Base-by-base conservation (phyloP, 2,113 vertebrate species). In the Numenius arquata region DNA sequence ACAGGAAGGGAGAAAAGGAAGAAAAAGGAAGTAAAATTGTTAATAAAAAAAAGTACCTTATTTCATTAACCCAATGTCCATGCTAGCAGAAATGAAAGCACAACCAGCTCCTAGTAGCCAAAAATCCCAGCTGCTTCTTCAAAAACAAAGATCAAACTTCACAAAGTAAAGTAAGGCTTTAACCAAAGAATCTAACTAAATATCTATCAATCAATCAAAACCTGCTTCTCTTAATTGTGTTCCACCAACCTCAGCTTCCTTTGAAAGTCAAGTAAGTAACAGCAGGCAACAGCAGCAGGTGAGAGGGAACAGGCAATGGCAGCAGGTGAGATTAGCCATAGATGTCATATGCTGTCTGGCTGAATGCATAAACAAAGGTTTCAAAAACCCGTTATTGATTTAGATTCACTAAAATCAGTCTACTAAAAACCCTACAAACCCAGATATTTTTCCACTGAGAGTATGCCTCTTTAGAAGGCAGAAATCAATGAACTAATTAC, bases 281-380 rank as follows among this genome's bases (percentile, higher is more conserved):
- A 95, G 93, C 80, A 96, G 79, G 95, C 22, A 12, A 15, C 7
- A 70, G 83, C 93, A 95, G 91, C 95, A 94, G 89, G 96, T 91
- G 89, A 84, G 89, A 87, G 67, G 71, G 70, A 95, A 63, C 52
- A 94, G 81, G 88, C 53, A 27, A 58, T 43, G 53, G 75, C 74
- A 96, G 94, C 90, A 97, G 95, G 83, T 93, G 80, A 96, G 59
- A 53, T 30, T 32, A 80, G 40, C 59, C 71, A 56, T 4, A 74
- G 82, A 75, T 90, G 88, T 74, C 55, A 11, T 56, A 58, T 23
- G 68, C 61, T 85, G 63, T 19, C 80, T 85, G 71, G 61, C 59
- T 78, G 55, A 65, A 92, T 2, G 12, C 85, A 95, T 30, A 65
- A 86, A 80, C 48, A 90, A 59, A 53, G 63, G 4, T 34, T 80